Evolutionary conservation across 1,140 invertebrate species (phyloP), one percentile per base, ranked within the genome.

Genomic region (Luehdorfia chinensis): DNA sequence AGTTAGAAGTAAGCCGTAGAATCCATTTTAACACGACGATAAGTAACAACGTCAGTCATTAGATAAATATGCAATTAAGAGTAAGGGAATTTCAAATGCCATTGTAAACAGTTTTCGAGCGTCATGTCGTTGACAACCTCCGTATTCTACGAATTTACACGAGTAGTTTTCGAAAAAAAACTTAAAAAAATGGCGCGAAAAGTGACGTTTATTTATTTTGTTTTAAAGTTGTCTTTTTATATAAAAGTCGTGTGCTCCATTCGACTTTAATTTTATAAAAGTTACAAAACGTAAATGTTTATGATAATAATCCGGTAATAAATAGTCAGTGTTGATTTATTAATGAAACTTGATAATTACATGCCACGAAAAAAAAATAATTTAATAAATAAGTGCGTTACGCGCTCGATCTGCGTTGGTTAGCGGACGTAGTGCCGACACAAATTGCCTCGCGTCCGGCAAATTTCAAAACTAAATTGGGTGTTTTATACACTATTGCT

Each of bases 61-160:
- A 81, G 73, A 72, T 71, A 77, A 80, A 70, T 55, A 68, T 55
- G 54, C 64, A 66, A 78, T 81, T 79, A 75, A 64, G 58, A 55
- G 39, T 59, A 54, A 61, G 16, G 55, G 47, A 47, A 51, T 50
- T 56, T 37, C 44, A 54, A 52, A 62, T 43, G 52, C 62, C 52
- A 56, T 61, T 55, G 27, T 50, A 60, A 60, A 58, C 49, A 44
- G 50, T 51, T 18, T 8, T 33, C 28, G 25, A 44, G 12, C 36
- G 23, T 23, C 9, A 39, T 13, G 18, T 43, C 27, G 13, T 30
- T 8, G n/a, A 28, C 13, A 5, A 25, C 39, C 13, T 30, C 28
- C 39, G 39, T 43, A 16, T 43, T 2, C 9, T 19, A 12, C n/a
- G 11, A 21, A 11, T 39, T 2, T 11, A n/a, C 36, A 25, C 7